These are phyloP conservation scores for Leucoraja erinaceus DNA, from an alignment of 2,113 vertebrate genomes.

Conservation along the genomic window DNA sequence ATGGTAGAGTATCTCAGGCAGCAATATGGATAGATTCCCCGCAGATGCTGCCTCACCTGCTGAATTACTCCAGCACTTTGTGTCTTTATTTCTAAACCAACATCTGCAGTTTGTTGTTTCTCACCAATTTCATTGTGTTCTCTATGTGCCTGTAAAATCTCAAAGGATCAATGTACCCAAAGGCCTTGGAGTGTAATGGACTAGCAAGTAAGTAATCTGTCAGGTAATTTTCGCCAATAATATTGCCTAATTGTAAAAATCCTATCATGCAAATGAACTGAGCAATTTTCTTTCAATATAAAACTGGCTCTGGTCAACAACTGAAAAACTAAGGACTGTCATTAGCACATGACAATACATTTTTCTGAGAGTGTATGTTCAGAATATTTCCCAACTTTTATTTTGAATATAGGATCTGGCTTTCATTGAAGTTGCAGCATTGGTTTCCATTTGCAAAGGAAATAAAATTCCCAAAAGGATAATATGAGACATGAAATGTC, in stretches of 20 bases:
- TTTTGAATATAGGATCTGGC: slow-evolving; percentile 3
- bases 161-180: background rate
- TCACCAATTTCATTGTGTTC: background rate
- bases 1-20: too few relatives aligned
- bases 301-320: background rate
- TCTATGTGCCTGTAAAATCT: background rate
- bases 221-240: background rate
- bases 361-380: background rate
- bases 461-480: background rate
- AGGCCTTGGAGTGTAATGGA: background rate
- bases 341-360: background rate
- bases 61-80: too few relatives aligned
- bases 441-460: background rate
- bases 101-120: too few relatives aligned
- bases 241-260: background rate
- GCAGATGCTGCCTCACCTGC: too few relatives aligned
- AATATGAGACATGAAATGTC: slow-evolving; percentile 19
- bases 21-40: too few relatives aligned
- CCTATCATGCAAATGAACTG: background rate
- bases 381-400: background rate
- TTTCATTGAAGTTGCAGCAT: slow-evolving; percentile 9
- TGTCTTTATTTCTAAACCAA: too few relatives aligned
- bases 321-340: background rate
- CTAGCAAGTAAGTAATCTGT: background rate
- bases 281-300: background rate